Evolutionary conservation across 2,113 vertebrate genomes (phyloP), one percentile per base, ranked within the genome.

Genomic region (Rana temporaria): DNA sequence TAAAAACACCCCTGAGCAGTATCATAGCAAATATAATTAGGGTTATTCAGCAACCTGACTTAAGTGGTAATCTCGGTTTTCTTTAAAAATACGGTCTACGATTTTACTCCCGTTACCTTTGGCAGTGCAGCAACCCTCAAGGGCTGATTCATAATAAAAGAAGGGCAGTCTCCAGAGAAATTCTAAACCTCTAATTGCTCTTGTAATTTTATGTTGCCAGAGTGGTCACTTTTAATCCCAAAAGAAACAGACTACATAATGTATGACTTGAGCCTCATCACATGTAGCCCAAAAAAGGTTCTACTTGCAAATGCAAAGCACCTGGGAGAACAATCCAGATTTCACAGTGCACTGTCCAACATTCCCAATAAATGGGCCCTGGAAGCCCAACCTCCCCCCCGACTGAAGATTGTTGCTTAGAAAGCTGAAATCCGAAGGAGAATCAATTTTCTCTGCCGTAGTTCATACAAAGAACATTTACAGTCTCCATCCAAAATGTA

Each of bases 241-340:
- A 59, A 79, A 69, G 18, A 17, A 70, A 57, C 65, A 69, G 17
- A 52, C 32, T 52, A 38, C 18, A 9, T 26, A 59, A 24, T 60
- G 9, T 22, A 56, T 52, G 4, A 57, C 26, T 80, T 16, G 19
- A 62, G 17, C 34, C 14, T 26, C 55, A 57, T 34, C 78, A 70
- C 34, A 79, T 68, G 64, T 1, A 80, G 65, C 17, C 63, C 42
- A 32, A 5, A 60, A 59, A 69, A 69, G 53, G 24, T 69, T 62
- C 78, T 66, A 80, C 65, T 26, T 71, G 66, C 60, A 79, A 70
- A 80, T 71, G 55, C 38, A 80, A 80, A 57, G 30, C 78, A 80
- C 78, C 78, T 80, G 78, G 34, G 66, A 70, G 66, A 42, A 56
- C 55, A 70, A 62, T 70, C 70, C 22, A 26, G 20, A 80, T 80